Evolutionary conservation across 2,797 vertebrate species (phyloP).

Genomic region (Crax fasciolata): DNA sequence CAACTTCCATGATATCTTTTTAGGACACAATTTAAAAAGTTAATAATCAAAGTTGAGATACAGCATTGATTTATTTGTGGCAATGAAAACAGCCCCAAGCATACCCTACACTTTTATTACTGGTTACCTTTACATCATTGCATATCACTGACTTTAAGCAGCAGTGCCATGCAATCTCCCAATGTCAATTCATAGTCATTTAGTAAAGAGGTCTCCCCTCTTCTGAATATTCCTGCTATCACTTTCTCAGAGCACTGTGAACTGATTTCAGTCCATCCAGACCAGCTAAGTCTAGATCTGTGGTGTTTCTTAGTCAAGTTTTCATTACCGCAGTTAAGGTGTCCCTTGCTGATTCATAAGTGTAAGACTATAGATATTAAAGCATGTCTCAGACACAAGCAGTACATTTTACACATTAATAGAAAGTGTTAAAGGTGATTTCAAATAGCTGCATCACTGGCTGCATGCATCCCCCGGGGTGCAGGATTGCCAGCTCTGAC

Average conservation of each 20-base stretch:
- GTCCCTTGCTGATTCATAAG: not conserved
- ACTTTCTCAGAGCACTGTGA: not conserved
- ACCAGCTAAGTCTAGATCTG: not conserved
- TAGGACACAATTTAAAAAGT: not conserved
- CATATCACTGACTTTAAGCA: not conserved
- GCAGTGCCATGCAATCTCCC: not conserved
- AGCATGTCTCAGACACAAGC: accelerated
- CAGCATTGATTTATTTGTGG: not conserved
- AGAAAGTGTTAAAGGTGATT: not conserved
- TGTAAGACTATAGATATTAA: not conserved
- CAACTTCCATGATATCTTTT: not conserved
- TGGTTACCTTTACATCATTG: not conserved
- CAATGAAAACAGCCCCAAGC: not conserved
- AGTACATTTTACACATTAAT: accelerated
- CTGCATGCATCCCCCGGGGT: not conserved
- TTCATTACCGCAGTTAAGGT: not conserved
- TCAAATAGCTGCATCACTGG: too few species aligned
- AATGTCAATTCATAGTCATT: not conserved
- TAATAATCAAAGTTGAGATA: not conserved
- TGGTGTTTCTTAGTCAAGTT: not conserved
- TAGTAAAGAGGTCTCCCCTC: not conserved
- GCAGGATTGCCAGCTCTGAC: not conserved
- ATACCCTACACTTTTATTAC: not conserved
- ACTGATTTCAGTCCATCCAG: not conserved
- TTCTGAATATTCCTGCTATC: not conserved